phyloP scores from a whole-genome alignment of 1,140 invertebrate species.

The Mactra quadrangularis region DNA sequence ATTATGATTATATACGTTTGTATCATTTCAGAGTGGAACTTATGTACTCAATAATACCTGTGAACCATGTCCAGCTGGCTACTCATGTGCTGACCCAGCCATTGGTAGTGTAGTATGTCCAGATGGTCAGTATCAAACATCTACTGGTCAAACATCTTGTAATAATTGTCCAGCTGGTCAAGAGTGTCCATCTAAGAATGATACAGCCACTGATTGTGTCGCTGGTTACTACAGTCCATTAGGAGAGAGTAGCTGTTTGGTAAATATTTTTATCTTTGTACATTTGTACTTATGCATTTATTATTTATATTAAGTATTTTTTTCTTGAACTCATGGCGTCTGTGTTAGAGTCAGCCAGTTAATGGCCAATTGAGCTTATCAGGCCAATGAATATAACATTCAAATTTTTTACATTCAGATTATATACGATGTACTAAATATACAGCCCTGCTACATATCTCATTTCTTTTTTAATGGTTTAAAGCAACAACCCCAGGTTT shows the following conservation, averaged over 20 bases:
- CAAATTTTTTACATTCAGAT: too few species aligned
- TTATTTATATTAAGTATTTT: too few species aligned
- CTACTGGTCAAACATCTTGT: slow-evolving; percentile 73
- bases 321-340: too few species aligned
- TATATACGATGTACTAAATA: too few species aligned
- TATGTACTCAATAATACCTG: slow-evolving; percentile 76
- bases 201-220: slow-evolving; percentile 72
- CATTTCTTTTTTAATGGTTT: too few species aligned
- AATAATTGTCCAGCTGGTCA: slow-evolving; percentile 76
- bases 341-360: too few species aligned
- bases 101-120: slow-evolving; percentile 69
- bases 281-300: too few species aligned
- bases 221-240: slow-evolving; percentile 77
- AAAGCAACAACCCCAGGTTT: too few species aligned
- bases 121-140: slow-evolving; percentile 74
- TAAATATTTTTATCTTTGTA: slow-evolving; percentile 66
- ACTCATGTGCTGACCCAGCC: slow-evolving; percentile 72
- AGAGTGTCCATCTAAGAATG: slow-evolving; percentile 70
- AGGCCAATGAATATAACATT: too few species aligned
- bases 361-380: too few species aligned
- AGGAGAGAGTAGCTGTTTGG: slow-evolving; percentile 72
- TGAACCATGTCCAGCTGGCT: slow-evolving; percentile 73
- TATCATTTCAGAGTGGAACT: slow-evolving; percentile 74
- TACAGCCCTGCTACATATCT: too few species aligned
- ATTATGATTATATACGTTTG: too few species aligned